Evolutionary conservation across 1,140 invertebrate genomes (phyloP), one percentile per base, ranked within the genome.

Genomic region (Megalopta genalis): DNA sequence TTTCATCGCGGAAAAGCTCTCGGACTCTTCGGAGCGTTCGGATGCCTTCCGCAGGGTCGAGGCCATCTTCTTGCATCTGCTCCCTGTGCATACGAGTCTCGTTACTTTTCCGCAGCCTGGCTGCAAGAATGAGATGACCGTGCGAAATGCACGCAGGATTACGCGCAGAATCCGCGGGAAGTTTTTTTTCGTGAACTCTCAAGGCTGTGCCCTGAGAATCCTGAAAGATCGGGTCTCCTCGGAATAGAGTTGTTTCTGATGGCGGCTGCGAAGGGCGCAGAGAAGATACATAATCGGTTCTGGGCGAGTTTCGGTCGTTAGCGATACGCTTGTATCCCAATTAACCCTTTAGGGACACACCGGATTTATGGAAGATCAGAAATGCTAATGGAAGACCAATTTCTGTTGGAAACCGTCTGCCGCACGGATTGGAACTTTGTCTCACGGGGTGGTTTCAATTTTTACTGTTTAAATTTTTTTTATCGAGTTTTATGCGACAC

Each of bases 1-100:
- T 85, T 81, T 84, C 82, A 75, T 85, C 68, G 83, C 82, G 82
- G 82, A 85, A 84, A 82, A 85, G 72, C 57, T 70, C 37, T 71
- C 70, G 60, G 46, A 25, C 7, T 32, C 32, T 32, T 32, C 32
- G 4, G 32, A 32, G 32, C 4, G 32, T 32, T 46, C 42, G 42
- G 12, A 10, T 12, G 10, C 10, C 10, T 12, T 46, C 42, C 18
- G 37, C 46, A n/a, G 21, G 74, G 46, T 27, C 60, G 59, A 71
- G 68, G 37, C 49, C 49, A 23, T 46, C 52, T 59, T 49, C 68
- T 66, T 32, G 69, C 52, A 49, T 46, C 63, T 49, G 39, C 59
- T 16, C 62, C 46, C 21, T n/a, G 25, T 66, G 25, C 54, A 39
- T 42, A 49, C 63, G n/a, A 32, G 62, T 66, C 32, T 49, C 54